phyloP scores from a whole-genome alignment of 2,888 invertebrate genomes.

The Gisinianus flammeolus region DNA sequence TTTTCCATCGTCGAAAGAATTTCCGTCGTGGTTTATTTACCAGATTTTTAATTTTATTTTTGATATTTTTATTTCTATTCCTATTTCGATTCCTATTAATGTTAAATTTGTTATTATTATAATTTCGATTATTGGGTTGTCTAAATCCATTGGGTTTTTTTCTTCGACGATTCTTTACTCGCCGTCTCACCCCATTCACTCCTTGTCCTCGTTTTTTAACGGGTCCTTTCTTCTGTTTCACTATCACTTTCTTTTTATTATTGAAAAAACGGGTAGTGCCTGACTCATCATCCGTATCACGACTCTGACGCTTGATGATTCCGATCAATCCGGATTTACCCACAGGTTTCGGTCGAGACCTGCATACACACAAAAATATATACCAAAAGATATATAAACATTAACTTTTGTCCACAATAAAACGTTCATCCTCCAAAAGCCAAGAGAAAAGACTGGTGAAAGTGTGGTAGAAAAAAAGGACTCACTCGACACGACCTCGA shows the following conservation, averaged over 20 bases:
- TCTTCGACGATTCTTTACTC: background rate
- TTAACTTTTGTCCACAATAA: too few species aligned
- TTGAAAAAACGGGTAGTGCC: background rate
- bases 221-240: background rate
- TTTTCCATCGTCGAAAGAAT: background rate
- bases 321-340: background rate
- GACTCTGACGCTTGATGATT: background rate
- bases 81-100: background rate
- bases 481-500: constrained; percentile 56
- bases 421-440: too few species aligned
- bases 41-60: too few species aligned
- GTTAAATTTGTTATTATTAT: background rate
- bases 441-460: too few species aligned
- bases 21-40: background rate
- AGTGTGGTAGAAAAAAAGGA: constrained; percentile 4
- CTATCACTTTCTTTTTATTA: background rate
- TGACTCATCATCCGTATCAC: too few species aligned
- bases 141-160: background rate
- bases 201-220: background rate
- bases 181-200: background rate
- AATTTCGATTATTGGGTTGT: background rate
- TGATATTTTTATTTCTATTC: background rate
- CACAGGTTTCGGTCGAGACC: constrained; percentile 20
- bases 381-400: background rate
- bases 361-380: background rate